Base-by-base conservation (phyloP, 2,888 invertebrate species). In the Ormyrus rosae region DNA sequence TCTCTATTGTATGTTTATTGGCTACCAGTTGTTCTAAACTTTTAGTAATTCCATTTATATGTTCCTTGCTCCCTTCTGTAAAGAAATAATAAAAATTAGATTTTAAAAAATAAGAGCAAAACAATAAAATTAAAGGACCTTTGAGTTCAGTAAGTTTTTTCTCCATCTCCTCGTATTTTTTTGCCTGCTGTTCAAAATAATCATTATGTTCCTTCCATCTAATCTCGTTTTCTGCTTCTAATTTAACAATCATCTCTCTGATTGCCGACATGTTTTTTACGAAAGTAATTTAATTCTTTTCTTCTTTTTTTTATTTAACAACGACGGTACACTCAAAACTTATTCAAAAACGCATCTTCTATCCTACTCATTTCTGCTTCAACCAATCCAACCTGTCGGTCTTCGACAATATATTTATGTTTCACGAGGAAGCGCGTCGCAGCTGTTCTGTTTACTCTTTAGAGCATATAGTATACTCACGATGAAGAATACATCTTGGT, bases 1-100 rank as follows among this genome's bases (percentile, higher is more conserved):
- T 88, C 34, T 86, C 78, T 65, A 88, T 84, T 0, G 84, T 83
- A 58, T 87, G 84, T 56, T 84, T 85, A 4, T 86, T 83, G 1
- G 83, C 80, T 5, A 84, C 84, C 58, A 89, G 82, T 9, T 73
- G 76, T 60, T 83, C 84, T 6, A 88, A 82, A 73, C 86, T 83
- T 61, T 86, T 87, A 34, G 51, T 63, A 55, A 88, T 85, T 11
- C 60, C 85, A 6, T 87, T 82, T 34, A 55, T 73, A 13, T 51
- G 65, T 64, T 76, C 78, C 6, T 80, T 45, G 34, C 19, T 81
- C 64, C 81, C 70, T n/a, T 84, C 86, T 86, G 76, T 9, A 76
- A 73, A 19, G 7, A 46, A 55, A 51, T 6, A 9, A 51, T 11
- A 46, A 51, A 55, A 70, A 68, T n/a, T 19, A 6, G 19, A 71